Base-by-base conservation (phyloP, 2,888 invertebrate species). In the Toxonevra muliebris region DNA sequence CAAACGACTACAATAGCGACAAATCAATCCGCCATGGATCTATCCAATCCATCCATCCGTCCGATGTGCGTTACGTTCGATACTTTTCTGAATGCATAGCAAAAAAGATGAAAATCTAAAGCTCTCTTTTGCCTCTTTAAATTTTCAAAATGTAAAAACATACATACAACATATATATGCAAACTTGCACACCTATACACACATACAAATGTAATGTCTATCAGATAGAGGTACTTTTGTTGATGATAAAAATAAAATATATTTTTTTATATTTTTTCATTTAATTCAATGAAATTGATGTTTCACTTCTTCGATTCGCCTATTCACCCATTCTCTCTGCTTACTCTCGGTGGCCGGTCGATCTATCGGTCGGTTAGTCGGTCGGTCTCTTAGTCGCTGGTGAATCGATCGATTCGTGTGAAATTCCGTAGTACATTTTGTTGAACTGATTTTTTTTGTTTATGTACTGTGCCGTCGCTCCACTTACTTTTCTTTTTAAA, bases 81-180 rank as follows among this genome's bases (percentile, higher is more conserved):
- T 30, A 30, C 30, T 30, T 30, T 30, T 30, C 30, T 30, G 45
- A 57, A 45, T 19, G 12, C n/a, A 50, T 50, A 57, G 57, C 55
- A 40, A 30, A 64, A 41, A 55, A 15, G 40, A 10, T 19, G 40
- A 57, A 64, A 57, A 30, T 57, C 48, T 55, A 57, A 57, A 64
- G 57, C 48, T 57, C 40, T 48, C 57, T 64, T 40, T 48, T 55
- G 57, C 55, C 19, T 64, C 48, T 64, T 55, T 64, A 57, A 41
- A 64, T 48, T 64, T 64, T 64, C 57, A 45, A 50, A 55, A 15
- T 45, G 57, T 19, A 55, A 52, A 19, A 8, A 45, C 60, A 48
- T 48, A 17, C 45, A 52, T 10, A 41, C 52, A 52, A 17, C 7
- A n/a, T n/a, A n/a, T n/a, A n/a, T n/a, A n/a, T n/a, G n/a, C n/a